Evolutionary conservation across 2,888 invertebrate species (phyloP), one percentile per base, ranked within the genome.

Genomic region (Caenorhabditis imperialis): DNA sequence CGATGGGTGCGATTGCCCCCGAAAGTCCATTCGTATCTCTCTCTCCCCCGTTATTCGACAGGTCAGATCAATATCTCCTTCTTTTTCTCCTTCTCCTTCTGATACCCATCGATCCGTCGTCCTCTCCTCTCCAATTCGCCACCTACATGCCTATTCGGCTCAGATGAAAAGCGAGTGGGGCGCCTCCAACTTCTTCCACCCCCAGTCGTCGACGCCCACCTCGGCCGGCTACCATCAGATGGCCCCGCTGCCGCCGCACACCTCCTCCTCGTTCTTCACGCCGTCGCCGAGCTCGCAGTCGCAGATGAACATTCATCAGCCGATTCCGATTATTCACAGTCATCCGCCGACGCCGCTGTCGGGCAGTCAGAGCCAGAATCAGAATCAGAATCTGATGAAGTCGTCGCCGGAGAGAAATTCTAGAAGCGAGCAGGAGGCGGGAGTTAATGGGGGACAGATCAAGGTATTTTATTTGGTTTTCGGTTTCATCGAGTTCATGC

Each of bases 121-220:
- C 33, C 12, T 45, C 35, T 8, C 12, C 35, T 2, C 30, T 25
- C 16, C 20, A 44, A 14, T 45, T 22, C 47, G 33, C 22, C 16
- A 10, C 16, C n/a, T 33, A 44, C 25, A 10, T 38, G 23, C 25
- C 37, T 35, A 25, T 30, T 44, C 25, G 18, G 38, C 18, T 51
- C 44, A 65, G 65, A 65, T 65, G 65, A 65, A 65, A 44, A 65
- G 30, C 47, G 65, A 65, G 25, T 65, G 65, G 65, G 55, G 48
- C 22, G 33, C 65, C 16, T 7, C 30, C 7, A 50, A 25, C 42
- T 65, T 65, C 47, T 65, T 65, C 50, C 65, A 50, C 37, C 48
- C 27, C 8, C 48, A 55, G 30, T 55, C 38, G 20, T 50, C 48
- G 57, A 40, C 55, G 1, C 42, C 65, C 10, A 48, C 48, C 20